phyloP scores from a whole-genome alignment of 2,113 vertebrate species.

The human region DNA sequence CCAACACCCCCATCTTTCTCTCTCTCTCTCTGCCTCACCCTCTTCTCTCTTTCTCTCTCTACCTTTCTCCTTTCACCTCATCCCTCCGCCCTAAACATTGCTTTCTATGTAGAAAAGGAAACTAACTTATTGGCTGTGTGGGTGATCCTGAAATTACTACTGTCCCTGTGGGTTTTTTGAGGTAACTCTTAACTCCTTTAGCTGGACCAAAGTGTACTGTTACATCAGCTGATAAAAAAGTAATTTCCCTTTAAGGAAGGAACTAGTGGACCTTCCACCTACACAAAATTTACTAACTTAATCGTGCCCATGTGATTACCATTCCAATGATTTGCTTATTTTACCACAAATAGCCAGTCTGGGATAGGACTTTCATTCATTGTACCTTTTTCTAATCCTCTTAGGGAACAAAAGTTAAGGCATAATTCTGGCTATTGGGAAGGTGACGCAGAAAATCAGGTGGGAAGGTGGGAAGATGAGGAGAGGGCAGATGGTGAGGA shows the following conservation, averaged over 20 bases:
- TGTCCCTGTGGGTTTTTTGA: not conserved
- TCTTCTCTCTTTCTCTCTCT: not conserved
- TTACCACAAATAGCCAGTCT: not conserved
- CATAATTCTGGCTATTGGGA: not conserved
- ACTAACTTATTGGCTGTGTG: not conserved
- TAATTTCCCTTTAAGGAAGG: not conserved
- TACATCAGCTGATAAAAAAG: not conserved
- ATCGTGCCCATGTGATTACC: not conserved
- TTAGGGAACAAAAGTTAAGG: not conserved
- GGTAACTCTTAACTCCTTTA: slow-evolving; percentile 20
- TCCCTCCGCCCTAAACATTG: not conserved
- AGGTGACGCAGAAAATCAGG: not conserved
- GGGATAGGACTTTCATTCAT: not conserved
- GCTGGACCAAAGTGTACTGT: not conserved
- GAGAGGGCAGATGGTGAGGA: not conserved
- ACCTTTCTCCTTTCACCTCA: no score
- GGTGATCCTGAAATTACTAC: not conserved
- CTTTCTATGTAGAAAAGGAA: slow-evolving; percentile 6
- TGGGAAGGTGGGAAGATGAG: not conserved
- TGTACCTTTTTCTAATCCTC: not conserved
- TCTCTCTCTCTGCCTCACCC: not conserved
- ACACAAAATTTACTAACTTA: not conserved
- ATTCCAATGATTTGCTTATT: slow-evolving; percentile 22
- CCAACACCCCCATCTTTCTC: no score
- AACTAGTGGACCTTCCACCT: not conserved